Evolutionary conservation across 2,888 invertebrate genomes (phyloP), one percentile per base, ranked within the genome.

Genomic region (Thyatira batis): DNA sequence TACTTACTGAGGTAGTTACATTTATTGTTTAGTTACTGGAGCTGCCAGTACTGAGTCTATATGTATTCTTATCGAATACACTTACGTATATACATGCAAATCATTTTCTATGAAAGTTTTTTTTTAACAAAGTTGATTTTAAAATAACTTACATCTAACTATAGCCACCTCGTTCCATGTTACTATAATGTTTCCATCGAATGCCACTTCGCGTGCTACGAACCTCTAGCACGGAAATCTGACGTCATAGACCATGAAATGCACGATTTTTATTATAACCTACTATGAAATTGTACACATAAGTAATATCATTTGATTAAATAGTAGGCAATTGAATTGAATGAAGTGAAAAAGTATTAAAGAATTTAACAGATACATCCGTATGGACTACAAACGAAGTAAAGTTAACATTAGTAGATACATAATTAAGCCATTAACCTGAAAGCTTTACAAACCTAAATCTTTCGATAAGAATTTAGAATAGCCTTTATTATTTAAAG

Each of bases 161-260:
- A 33, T 33, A 33, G 33, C n/a, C 8, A 39, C 39, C 39, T 17
- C 17, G 17, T 39, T 39, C 39, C 21, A 23, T 23, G 45, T 23
- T 45, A 45, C 20, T 4, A 21, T 44, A 44, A 44, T 44, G 44
- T 21, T 21, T 3, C 11, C 10, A 45, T 21, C 45, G 23, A 45
- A 20, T 5, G 45, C 20, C 21, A 21, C 21, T 23, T 45, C n/a
- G 23, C n/a, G 45, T 45, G 45, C 4, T n/a, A n/a, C n/a, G 20
- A 45, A 45, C 11, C 20, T 45, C 9, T 21, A 21, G 21, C 45
- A 45, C 8, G 45, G n/a, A 45, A 23, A 45, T 45, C 3, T 73
- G 77, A 79, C 79, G 80, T 82, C 80, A 81, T 62, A 62, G 57
- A 61, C 53, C 54, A 53, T 61, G 63, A 62, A 56, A 67, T 69